A percentile compares a stretch with the other conserved stretches of the same genome.
These are phyloP conservation scores for Stomorhina lunata DNA, from an alignment of 2,888 invertebrate species.

Conservation along the genomic window DNA sequence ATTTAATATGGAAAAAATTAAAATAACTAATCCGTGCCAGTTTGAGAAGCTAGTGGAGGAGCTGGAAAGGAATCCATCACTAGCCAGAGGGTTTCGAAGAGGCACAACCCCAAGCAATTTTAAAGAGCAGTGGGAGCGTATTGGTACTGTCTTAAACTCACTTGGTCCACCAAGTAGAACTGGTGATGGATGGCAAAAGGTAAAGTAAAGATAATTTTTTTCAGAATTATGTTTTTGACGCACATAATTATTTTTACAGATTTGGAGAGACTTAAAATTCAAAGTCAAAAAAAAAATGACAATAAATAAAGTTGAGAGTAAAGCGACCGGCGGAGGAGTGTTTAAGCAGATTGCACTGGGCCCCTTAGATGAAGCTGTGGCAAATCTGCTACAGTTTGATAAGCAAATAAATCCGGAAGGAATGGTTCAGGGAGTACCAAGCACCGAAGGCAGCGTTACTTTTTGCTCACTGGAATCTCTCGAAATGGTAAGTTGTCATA, in stretches of 20 bases:
- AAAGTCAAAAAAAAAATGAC: neutral
- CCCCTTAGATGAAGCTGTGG: conserved; percentile 24
- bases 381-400: conserved; percentile 17
- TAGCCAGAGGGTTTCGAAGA: neutral
- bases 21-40: neutral
- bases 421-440: neutral
- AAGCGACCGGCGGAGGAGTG: neutral
- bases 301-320: neutral
- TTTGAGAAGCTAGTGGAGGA: neutral
- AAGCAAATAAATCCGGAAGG: conserved; percentile 6
- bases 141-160: neutral
- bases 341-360: conserved; percentile 3
- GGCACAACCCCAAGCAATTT: neutral
- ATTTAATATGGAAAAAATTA: neutral
- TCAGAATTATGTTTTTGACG: neutral
- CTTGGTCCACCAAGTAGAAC: neutral
- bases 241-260: neutral
- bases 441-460: neutral
- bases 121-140: neutral
- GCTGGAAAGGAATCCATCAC: neutral
- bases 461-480: neutral
- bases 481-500: neutral
- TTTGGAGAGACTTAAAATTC: neutral
- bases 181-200: conserved; percentile 14
- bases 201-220: neutral